These are phyloP conservation scores for Rhogogaster chlorosoma DNA, from an alignment of 2,888 invertebrate genomes.

Conservation along the genomic window DNA sequence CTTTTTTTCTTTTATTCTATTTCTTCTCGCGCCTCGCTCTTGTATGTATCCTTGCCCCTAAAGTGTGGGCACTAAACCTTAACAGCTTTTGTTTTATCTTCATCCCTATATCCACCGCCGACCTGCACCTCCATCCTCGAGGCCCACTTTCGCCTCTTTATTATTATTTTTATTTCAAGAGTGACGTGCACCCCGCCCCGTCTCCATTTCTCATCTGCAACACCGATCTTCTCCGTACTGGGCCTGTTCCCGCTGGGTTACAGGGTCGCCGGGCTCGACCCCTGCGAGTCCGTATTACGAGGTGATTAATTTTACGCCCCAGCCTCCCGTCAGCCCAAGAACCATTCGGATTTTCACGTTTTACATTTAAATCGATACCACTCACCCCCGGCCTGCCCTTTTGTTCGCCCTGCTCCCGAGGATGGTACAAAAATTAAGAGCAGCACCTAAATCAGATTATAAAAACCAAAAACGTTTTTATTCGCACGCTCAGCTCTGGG, in stretches of 20 bases:
- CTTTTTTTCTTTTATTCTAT: neutral
- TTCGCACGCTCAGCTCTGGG: neutral
- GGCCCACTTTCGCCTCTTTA: constrained; percentile 24
- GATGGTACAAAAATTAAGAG: constrained; percentile 38
- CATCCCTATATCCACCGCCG: constrained; percentile 28
- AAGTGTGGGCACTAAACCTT: constrained; percentile 44
- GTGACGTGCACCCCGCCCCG: constrained; percentile 51
- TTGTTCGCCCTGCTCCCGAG: neutral
- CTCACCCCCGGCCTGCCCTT: constrained; percentile 32
- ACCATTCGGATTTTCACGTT: constrained; percentile 48
- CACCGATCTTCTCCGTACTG: constrained; percentile 61
- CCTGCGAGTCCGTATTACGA: constrained; percentile 65
- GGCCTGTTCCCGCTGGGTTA: neutral
- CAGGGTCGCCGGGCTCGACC: neutral
- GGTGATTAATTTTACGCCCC: constrained; percentile 67
- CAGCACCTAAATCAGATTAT: neutral
- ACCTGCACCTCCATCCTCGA: neutral
- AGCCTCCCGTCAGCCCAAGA: constrained; percentile 43
- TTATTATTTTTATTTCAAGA: constrained; percentile 32
- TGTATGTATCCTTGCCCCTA: constrained; percentile 20
- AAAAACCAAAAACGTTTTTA: neutral
- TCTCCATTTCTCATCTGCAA: constrained; percentile 64
- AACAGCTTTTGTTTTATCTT: constrained; percentile 51
- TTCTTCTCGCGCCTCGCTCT: constrained; percentile 52
- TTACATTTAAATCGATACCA: constrained; percentile 54